phyloP scores from a whole-genome alignment of 2,888 invertebrate species.

The Invenusta paracnida region DNA sequence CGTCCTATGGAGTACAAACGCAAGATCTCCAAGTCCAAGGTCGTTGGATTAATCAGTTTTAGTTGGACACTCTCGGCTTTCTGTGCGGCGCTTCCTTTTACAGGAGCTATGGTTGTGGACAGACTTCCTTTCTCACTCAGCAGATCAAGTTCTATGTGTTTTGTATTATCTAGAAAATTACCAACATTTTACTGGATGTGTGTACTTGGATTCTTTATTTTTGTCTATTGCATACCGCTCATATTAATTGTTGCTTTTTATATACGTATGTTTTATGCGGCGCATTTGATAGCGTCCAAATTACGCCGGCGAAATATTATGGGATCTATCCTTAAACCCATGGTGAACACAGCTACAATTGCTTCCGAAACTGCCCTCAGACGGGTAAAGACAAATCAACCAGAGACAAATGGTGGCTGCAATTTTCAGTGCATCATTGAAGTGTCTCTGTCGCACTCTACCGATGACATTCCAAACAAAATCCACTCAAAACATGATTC shows the following conservation, averaged over 20 bases:
- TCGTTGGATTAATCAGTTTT: neutral
- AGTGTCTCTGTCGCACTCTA: neutral
- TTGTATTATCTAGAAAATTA: neutral
- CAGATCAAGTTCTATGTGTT: constrained; percentile 10
- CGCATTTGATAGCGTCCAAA: neutral
- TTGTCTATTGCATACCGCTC: constrained; percentile 19
- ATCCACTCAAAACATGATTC: neutral
- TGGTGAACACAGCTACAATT: neutral
- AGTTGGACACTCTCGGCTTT: neutral
- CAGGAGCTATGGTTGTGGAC: neutral
- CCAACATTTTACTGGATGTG: neutral
- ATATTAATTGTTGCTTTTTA: neutral
- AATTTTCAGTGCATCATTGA: neutral
- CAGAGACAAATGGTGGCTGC: neutral
- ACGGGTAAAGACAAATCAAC: neutral
- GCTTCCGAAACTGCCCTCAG: neutral
- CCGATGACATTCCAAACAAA: neutral
- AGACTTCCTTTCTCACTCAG: constrained; percentile 12
- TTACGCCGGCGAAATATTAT: constrained; percentile 5
- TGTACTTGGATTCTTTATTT: constrained; percentile 7
- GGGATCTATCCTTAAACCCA: neutral
- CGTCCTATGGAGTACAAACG: neutral
- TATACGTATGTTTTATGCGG: constrained; percentile 25
- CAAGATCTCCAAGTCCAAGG: neutral
- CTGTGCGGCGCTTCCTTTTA: neutral